Base-by-base conservation (phyloP, 2,888 invertebrate genomes). In the Diploptera punctata region DNA sequence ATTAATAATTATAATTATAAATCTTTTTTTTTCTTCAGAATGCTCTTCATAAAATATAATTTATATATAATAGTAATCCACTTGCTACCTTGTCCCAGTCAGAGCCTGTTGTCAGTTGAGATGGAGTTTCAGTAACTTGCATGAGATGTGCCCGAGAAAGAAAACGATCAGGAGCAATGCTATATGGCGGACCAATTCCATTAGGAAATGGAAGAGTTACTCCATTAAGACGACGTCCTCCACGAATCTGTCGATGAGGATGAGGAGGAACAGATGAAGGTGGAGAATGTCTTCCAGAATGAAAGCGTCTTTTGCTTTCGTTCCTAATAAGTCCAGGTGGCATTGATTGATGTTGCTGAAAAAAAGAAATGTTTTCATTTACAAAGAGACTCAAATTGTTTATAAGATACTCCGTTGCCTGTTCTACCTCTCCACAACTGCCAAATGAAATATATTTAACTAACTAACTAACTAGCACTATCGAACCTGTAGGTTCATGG, bases 81-180 rank as follows among this genome's bases (percentile, higher is more conserved):
- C 16, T 29, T 10, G 33, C 10, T 65, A 71, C 71, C 67, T 71
- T 71, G 31, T 71, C 71, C 71, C 89, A 92, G 77, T 87, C 84
- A 44, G 88, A 87, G 54, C 88, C 88, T 82, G 81, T 78, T 49
- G 90, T 80, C 78, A 93, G 82, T 76, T 87, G 84, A 21, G 86
- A 84, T 0, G 92, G 93, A 54, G 87, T 86, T 74, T 86, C 85
- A 78, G 87, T 89, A 73, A 91, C 87, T 81, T 90, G 89, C 79
- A 91, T 86, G 67, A 91, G 86, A 80, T 90, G 89, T 0, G 90
- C 84, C 76, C 88, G 86, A 62, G 89, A 87, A 77, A 91, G 85
- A 83, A 90, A 92, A 65, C 90, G 85, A 81, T 93, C 92, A 57
- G 90, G 89, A n/a, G 88, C 82, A 57, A 81, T 80, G 61, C 77